phyloP scores from a whole-genome alignment of 2,888 invertebrate genomes.

The Apotomis turbidana region DNA sequence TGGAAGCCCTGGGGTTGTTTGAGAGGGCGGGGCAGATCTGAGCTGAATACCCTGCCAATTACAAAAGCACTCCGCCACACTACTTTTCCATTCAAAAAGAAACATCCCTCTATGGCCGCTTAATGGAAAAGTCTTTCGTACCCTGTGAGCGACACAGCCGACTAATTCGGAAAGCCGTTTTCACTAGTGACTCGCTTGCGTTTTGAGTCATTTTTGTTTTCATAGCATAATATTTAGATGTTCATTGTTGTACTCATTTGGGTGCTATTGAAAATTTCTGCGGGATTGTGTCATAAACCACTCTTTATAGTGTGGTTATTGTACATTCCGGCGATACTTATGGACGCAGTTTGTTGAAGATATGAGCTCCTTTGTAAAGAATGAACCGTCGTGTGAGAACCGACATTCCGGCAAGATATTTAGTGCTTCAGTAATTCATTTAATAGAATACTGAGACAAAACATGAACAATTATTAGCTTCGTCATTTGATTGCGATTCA shows the following conservation, averaged over 20 bases:
- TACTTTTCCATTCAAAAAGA: slow-evolving; percentile 40
- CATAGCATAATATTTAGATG: slow-evolving; percentile 40
- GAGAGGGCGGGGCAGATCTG: slow-evolving; percentile 71
- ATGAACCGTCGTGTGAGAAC: slow-evolving; percentile 1
- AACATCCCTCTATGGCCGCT: slow-evolving; percentile 51
- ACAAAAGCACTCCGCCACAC: slow-evolving; percentile 46
- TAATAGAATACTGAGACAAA: slow-evolving; percentile 10
- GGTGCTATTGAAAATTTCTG: slow-evolving; percentile 46
- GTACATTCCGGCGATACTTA: slow-evolving; percentile 38
- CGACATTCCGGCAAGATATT: background rate
- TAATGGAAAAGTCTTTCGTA: slow-evolving; percentile 65
- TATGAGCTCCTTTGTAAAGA: slow-evolving; percentile 27
- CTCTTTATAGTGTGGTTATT: slow-evolving; percentile 37
- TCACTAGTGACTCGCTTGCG: background rate
- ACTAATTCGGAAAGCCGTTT: slow-evolving; percentile 47
- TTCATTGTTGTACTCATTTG: slow-evolving; percentile 44
- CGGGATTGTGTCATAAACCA: slow-evolving; percentile 38
- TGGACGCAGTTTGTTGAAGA: slow-evolving; percentile 32
- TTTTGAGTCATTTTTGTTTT: slow-evolving; percentile 38
- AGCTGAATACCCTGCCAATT: slow-evolving; percentile 54
- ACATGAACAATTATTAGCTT: slow-evolving; percentile 8
- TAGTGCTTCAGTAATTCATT: slow-evolving; percentile 4
- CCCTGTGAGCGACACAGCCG: slow-evolving; percentile 55
- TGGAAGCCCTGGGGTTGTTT: slow-evolving; percentile 69
- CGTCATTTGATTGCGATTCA: slow-evolving; percentile 4